Evolutionary conservation across 37 sponge, comb jelly and placozoan species (phyloP).

Genomic region (Bolinopsis microptera): DNA sequence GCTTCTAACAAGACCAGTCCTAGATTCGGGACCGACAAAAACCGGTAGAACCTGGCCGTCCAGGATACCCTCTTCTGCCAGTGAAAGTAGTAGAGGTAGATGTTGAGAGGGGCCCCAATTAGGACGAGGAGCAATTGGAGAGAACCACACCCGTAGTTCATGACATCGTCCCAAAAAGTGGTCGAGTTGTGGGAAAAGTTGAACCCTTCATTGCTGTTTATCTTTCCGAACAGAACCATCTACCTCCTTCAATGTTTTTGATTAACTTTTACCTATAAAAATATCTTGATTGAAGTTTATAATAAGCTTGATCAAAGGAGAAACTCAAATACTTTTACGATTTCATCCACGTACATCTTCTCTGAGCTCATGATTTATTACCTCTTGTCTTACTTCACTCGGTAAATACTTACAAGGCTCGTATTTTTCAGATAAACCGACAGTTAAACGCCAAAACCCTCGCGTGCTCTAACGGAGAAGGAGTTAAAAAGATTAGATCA

Average conservation of each 20-base stretch:
- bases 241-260: too few relatives aligned
- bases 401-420: not conserved
- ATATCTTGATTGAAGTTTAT: too few relatives aligned
- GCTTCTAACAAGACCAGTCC: not conserved
- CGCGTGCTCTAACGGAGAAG: conserved; percentile 22
- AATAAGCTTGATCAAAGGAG: too few relatives aligned
- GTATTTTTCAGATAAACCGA: conserved; percentile 8
- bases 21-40: not conserved
- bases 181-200: not conserved
- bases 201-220: not conserved
- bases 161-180: not conserved
- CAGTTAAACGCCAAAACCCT: not conserved
- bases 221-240: conserved; percentile 15
- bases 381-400: not conserved
- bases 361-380: too few relatives aligned
- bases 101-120: not conserved
- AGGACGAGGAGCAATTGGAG: not conserved
- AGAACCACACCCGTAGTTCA: not conserved
- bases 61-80: not conserved
- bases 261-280: too few relatives aligned
- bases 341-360: too few relatives aligned
- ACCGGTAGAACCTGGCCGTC: conserved; percentile 49
- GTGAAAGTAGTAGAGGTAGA: conserved; percentile 49
- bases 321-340: not conserved
- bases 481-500: conserved; percentile 1